A percentile compares a stretch with the other conserved stretches of the same genome.
phyloP scores from a whole-genome alignment of 2,888 invertebrate species.

The Spilosoma lubricipeda region DNA sequence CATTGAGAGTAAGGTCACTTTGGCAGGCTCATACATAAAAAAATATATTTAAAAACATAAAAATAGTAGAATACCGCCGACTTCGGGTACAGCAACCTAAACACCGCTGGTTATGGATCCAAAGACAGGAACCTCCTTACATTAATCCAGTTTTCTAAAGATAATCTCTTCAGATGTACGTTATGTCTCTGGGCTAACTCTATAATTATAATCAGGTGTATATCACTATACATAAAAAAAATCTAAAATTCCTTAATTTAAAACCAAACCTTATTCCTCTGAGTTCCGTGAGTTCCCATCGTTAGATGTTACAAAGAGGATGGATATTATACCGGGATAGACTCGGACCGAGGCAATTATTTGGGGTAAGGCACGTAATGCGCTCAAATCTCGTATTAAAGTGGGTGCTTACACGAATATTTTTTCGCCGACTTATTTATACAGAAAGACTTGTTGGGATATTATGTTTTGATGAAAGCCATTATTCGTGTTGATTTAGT shows the following conservation, averaged over 20 bases:
- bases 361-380: slow-evolving; percentile 49
- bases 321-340: slow-evolving; percentile 36
- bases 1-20: too few relatives aligned
- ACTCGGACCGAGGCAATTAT: slow-evolving; percentile 53
- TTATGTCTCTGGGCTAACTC: too few relatives aligned
- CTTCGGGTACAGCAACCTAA: too few relatives aligned
- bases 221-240: not conserved
- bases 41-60: too few relatives aligned
- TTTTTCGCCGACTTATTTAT: slow-evolving; percentile 50
- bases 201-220: too few relatives aligned
- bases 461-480: slow-evolving; percentile 8
- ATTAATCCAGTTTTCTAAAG: too few relatives aligned
- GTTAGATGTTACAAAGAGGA: slow-evolving; percentile 40
- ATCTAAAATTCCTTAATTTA: not conserved
- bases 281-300: slow-evolving; percentile 39
- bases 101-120: too few relatives aligned
- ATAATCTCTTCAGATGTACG: too few relatives aligned
- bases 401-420: slow-evolving; percentile 43
- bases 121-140: too few relatives aligned
- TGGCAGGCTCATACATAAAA: too few relatives aligned
- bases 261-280: slow-evolving; percentile 28
- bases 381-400: slow-evolving; percentile 56
- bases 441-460: slow-evolving; percentile 33
- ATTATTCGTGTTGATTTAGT: slow-evolving; percentile 3
- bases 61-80: too few relatives aligned